Conservation (phyloP, 2,797 vertebrate genomes). For the Chrosomus eos region DNA sequence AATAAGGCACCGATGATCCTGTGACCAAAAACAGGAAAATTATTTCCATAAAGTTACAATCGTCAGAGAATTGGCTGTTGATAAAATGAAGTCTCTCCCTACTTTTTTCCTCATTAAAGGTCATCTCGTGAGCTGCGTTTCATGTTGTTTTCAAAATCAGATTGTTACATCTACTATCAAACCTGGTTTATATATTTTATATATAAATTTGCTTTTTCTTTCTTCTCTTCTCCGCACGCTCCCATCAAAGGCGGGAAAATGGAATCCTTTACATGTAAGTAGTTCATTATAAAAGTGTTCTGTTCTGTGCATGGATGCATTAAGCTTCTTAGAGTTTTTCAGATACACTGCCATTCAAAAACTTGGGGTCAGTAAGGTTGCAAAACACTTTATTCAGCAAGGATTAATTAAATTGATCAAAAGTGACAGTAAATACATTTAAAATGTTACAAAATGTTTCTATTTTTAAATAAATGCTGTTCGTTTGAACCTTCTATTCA, state of each 20-base stretch:
- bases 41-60: not conserved
- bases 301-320: not conserved
- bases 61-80: not conserved
- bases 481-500: not conserved
- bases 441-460: not conserved
- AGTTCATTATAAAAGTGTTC: not conserved
- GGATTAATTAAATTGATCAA: not conserved
- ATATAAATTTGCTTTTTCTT: conserved; percentile 65
- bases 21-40: not conserved
- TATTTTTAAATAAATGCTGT: not conserved
- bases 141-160: not conserved
- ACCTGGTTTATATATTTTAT: conserved; percentile 45
- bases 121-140: not conserved
- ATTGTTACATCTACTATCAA: not conserved
- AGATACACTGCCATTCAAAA: not conserved
- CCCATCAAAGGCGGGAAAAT: conserved; percentile 90
- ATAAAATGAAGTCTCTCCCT: not conserved
- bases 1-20: not conserved
- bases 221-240: conserved; percentile 76
- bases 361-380: not conserved
- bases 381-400: not conserved
- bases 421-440: not conserved
- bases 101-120: not conserved
- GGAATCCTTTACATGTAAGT: conserved; percentile 98
- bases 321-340: not conserved